phyloP scores from a whole-genome alignment of 1,140 invertebrate species.

The Stenopsyche tienmushanensis region DNA sequence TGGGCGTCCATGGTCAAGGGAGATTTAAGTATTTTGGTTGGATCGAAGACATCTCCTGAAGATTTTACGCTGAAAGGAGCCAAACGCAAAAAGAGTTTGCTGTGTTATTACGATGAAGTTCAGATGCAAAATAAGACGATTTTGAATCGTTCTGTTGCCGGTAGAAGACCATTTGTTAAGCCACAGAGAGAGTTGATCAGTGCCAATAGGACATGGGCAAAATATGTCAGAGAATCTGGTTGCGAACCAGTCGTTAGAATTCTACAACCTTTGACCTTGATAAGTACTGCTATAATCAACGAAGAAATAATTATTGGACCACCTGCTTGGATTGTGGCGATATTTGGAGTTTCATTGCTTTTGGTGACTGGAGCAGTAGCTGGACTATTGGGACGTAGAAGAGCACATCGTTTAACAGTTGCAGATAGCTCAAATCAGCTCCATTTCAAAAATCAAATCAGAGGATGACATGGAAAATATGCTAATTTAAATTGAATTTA shows the following conservation, averaged over 20 bases:
- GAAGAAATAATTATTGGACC: constrained; percentile 2
- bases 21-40: constrained; percentile 64
- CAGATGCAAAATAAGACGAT: constrained; percentile 56
- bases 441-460: background rate
- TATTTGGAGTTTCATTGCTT: constrained; percentile 27
- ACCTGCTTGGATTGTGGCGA: constrained; percentile 26
- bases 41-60: constrained; percentile 62
- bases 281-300: constrained; percentile 28
- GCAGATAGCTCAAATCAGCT: constrained; percentile 3
- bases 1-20: constrained; percentile 68
- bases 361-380: constrained; percentile 13
- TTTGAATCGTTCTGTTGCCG: constrained; percentile 55
- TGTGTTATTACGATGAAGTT: constrained; percentile 65
- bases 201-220: constrained; percentile 68
- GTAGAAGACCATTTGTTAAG: constrained; percentile 59
- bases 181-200: constrained; percentile 56
- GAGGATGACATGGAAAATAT: background rate
- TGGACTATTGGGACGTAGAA: constrained; percentile 17
- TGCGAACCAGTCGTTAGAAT: constrained; percentile 60
- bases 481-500: too few relatives aligned
- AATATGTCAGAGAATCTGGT: constrained; percentile 68
- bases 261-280: constrained; percentile 49
- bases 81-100: constrained; percentile 64
- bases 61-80: constrained; percentile 59
- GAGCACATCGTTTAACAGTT: constrained; percentile 6